These are phyloP conservation scores for Rhinichthys osculus DNA, from an alignment of 2,797 vertebrate genomes.

Conservation along the genomic window DNA sequence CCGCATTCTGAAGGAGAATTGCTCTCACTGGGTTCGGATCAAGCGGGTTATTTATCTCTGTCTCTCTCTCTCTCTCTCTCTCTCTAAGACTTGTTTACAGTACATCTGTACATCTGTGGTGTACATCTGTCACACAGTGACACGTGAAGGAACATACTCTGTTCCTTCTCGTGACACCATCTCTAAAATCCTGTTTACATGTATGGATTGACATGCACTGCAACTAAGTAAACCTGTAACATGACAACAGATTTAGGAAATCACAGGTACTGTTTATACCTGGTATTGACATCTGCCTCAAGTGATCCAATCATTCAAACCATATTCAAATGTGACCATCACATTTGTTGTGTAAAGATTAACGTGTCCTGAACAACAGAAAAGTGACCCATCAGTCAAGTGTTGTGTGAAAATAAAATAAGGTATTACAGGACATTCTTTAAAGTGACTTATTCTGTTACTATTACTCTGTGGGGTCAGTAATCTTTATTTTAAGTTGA, in stretches of 20 bases:
- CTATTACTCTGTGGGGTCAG: too few relatives aligned
- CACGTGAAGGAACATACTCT: too few relatives aligned
- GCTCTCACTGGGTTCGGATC: not conserved
- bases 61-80: not conserved
- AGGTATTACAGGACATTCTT: not conserved
- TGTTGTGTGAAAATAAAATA: not conserved
- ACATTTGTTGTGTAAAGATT: not conserved
- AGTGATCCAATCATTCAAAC: conserved; percentile 13
- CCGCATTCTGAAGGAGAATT: not conserved
- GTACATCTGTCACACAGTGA: conserved; percentile 13
- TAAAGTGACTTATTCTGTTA: too few relatives aligned
- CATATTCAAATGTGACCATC: not conserved
- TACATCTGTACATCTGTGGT: not conserved
- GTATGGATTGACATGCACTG: not conserved
- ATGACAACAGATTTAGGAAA: conserved; percentile 5
- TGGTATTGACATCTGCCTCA: not conserved
- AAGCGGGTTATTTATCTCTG: not conserved
- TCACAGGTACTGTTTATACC: not conserved
- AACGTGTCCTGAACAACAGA: not conserved
- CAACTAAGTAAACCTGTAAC: not conserved
- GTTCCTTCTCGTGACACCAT: not conserved
- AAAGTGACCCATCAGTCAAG: not conserved
- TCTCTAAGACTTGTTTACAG: conserved; percentile 11
- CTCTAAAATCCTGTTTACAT: conserved; percentile 5
- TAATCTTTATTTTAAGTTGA: too few relatives aligned